Base-by-base conservation (phyloP, 1,140 invertebrate species). In the Nasonia vitripennis region DNA sequence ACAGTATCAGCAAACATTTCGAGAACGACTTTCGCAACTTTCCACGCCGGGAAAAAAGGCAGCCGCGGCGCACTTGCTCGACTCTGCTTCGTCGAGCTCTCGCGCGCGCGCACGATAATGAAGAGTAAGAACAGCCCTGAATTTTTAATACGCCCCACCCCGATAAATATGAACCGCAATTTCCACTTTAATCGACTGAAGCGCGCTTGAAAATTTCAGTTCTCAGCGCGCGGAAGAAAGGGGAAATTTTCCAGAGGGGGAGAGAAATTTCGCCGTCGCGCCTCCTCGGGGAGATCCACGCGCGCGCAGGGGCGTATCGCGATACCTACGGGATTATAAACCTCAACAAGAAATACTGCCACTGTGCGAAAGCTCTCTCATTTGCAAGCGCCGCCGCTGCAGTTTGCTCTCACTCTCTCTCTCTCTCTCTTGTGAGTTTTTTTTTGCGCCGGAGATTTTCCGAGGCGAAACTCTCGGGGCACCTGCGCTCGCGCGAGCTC, bases 291-390 rank as follows among this genome's bases (percentile, higher is more conserved):
- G 78, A 73, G 20, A 20, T 81, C 11, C n/a, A 23, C 31, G 78
- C 27, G 27, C 27, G 27, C 27, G 27, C 27, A 1, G 10, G 70
- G 85, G 70, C 87, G 87, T 88, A 90, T 90, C 89, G 89, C 87
- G 89, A 90, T 91, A 89, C 89, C 88, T 85, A 77, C 84, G 88
- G 89, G 89, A 91, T 91, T 91, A 90, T 91, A 91, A 91, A 90
- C 87, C 90, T 88, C 88, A 84, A 87, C 85, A 90, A 90, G 89
- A 90, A 91, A 91, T 91, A 89, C 88, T 90, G 87, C 85, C 68
- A 41, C 86, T 88, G 88, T 77, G 87, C 78, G 87, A 88, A 89
- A 89, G 87, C 88, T 90, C 90, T 90, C 90, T 91, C 90, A 91
- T 91, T 91, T 91, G 90, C 89, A 90, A 91, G 71, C 70, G 62